phyloP scores from a whole-genome alignment of 1,140 invertebrate species.

The Ganaspis sp. region DNA sequence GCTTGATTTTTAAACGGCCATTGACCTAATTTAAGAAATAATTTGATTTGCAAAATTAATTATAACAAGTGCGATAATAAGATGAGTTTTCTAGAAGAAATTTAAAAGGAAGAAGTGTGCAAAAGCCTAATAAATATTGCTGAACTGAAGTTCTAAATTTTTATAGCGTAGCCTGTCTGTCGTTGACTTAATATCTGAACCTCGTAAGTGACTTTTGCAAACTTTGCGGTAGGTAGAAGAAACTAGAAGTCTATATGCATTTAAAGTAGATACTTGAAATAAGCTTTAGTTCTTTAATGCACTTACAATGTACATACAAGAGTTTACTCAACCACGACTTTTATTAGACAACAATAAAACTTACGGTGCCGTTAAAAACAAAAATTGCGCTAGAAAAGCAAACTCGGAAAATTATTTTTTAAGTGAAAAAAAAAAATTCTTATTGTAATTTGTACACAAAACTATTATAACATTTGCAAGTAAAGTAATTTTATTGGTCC shows the following conservation, averaged over 20 bases:
- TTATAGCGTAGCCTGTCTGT: not conserved
- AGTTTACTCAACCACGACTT: not conserved
- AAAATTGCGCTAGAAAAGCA: not conserved
- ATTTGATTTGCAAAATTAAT: too few species aligned
- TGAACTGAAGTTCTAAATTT: constrained; percentile 2
- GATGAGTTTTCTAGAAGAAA: not conserved
- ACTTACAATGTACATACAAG: constrained; percentile 26
- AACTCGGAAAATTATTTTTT: not conserved
- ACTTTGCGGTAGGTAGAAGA: constrained; percentile 36
- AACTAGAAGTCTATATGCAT: constrained; percentile 46
- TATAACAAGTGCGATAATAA: not conserved
- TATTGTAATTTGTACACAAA: too few species aligned
- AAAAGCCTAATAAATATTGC: not conserved
- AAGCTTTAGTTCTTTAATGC: constrained; percentile 42
- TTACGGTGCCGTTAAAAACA: not conserved
- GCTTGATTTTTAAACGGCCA: too few species aligned
- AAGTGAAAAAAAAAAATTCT: too few species aligned
- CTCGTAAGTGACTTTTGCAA: constrained; percentile 19
- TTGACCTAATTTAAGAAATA: too few species aligned
- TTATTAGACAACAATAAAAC: not conserved
- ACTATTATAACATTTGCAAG: too few species aligned
- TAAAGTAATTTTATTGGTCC: too few species aligned
- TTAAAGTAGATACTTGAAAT: constrained; percentile 41
- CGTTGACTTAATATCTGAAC: constrained; percentile 9
- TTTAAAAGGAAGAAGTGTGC: not conserved